phyloP scores from a whole-genome alignment of 2,113 vertebrate genomes.

The Otis tarda region DNA sequence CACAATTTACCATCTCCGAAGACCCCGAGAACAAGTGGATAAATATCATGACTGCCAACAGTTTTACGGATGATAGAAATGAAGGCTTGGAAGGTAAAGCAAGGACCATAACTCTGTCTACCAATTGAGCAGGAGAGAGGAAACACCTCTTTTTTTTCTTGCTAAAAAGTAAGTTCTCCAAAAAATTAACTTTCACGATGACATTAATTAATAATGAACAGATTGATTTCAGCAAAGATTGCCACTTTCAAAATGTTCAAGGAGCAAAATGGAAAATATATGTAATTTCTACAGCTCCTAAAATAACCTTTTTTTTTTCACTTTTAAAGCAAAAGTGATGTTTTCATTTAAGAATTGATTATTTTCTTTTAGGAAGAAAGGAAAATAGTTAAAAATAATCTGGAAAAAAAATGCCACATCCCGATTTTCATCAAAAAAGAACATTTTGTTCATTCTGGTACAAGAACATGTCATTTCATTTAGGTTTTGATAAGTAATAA shows the following conservation, averaged over 20 bases:
- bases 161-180: not conserved
- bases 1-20: not conserved
- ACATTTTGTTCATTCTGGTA: not conserved
- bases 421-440: slow-evolving; percentile 9
- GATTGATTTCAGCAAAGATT: not conserved
- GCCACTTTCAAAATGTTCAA: not conserved
- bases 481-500: slow-evolving; percentile 1
- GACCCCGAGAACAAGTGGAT: not conserved
- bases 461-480: not conserved
- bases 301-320: not conserved
- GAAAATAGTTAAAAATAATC: not conserved
- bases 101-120: not conserved
- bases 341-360: not conserved
- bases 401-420: not conserved
- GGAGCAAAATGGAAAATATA: not conserved
- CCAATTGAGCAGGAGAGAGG: not conserved
- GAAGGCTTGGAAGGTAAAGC: not conserved
- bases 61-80: not conserved
- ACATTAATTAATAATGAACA: not conserved
- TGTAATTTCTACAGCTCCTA: not conserved
- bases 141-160: not conserved
- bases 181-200: not conserved
- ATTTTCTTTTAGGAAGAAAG: not conserved
- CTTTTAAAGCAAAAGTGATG: not conserved
- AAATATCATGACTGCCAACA: not conserved